Percentiles rank a stretch among this genome's conserved stretches.
phyloP scores from a whole-genome alignment of 2,113 vertebrate species.

The Vanacampus margaritifer region DNA sequence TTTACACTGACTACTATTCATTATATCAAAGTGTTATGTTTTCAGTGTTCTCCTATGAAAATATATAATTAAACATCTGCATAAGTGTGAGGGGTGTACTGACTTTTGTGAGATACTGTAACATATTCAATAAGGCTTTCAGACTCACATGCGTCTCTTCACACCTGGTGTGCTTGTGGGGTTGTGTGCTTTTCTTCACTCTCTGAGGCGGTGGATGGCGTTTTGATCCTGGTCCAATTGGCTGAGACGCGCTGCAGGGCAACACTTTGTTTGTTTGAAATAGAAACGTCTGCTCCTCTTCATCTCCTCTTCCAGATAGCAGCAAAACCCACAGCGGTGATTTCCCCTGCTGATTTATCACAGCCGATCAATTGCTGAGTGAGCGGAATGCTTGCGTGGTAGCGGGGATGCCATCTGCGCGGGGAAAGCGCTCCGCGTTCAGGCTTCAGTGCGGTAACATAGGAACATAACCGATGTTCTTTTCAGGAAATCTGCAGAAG shows the following conservation, averaged over 20 bases:
- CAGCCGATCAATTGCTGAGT: slow-evolving; percentile 49
- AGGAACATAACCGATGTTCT: not conserved
- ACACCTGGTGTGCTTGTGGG: slow-evolving; percentile 43
- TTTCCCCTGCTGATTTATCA: slow-evolving; percentile 54
- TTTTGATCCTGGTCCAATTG: slow-evolving; percentile 60
- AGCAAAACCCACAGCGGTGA: slow-evolving; percentile 44
- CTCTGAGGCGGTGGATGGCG: slow-evolving; percentile 21
- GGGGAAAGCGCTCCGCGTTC: slow-evolving; percentile 24
- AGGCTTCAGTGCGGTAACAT: slow-evolving; percentile 18
- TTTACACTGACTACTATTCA: not conserved
- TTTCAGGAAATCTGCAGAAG: slow-evolving; percentile 33
- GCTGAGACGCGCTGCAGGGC: slow-evolving; percentile 51
- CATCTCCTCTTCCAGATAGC: slow-evolving; percentile 22
- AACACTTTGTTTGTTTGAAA: slow-evolving; percentile 53
- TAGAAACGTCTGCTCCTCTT: slow-evolving; percentile 53
- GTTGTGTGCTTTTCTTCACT: slow-evolving; percentile 37
- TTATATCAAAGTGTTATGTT: not conserved
- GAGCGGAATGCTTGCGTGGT: slow-evolving; percentile 19
- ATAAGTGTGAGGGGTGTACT: no score
- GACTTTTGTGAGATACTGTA: no score
- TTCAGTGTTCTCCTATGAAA: not conserved
- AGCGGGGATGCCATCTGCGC: slow-evolving; percentile 40
- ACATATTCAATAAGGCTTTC: not conserved
- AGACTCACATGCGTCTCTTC: slow-evolving; percentile 5
- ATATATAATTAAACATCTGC: no score